Evolutionary conservation across 2,797 vertebrate species (phyloP), one percentile per base, ranked within the genome.

Genomic region (Chromis chromis): DNA sequence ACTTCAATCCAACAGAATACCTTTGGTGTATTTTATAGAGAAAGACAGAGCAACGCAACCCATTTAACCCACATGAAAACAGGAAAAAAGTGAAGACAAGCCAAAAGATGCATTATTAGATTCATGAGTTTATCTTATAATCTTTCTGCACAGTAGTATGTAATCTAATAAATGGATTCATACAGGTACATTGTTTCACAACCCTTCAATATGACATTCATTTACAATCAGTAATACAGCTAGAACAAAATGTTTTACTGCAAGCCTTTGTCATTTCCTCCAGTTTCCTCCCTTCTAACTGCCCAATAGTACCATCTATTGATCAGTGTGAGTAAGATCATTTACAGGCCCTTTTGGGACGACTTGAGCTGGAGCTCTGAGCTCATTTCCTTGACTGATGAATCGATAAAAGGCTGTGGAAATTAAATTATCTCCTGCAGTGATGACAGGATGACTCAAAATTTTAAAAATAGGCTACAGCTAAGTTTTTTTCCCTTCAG

Each of bases 271-370:
- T 36, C 33, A 36, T 36, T 10, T 44, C 46, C n/a, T 49, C n/a
- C 46, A 49, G 46, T 24, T 28, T 54, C 24, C 7, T 28, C 4
- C 16, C 6, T 53, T 24, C 21, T 53, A 5, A 42, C 0, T 54
- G 42, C 24, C 19, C 33, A 76, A 66, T 62, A 85, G 59, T 12
- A 0, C 78, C 88, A 82, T 49, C 84, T 90, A 63, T 3, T 69
- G 88, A 39, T n/a, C 42, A 58, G 2, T 4, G 4, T 3, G n/a
- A 40, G 54, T 56, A 69, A 62, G 0, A n/a, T 19, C 8, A 55
- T 12, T 64, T 3, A 65, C 3, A 48, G 4, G 42, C 31, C 65
- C 1, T 25, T 11, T 11, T 11, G 4, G 24, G 4, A n/a, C 11
- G 1, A 39, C 0, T 19, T 56, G 24, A 22, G 11, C 24, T 63